phyloP scores from a whole-genome alignment of 2,113 vertebrate species.

The Dunckerocampus dactyliophorus region DNA sequence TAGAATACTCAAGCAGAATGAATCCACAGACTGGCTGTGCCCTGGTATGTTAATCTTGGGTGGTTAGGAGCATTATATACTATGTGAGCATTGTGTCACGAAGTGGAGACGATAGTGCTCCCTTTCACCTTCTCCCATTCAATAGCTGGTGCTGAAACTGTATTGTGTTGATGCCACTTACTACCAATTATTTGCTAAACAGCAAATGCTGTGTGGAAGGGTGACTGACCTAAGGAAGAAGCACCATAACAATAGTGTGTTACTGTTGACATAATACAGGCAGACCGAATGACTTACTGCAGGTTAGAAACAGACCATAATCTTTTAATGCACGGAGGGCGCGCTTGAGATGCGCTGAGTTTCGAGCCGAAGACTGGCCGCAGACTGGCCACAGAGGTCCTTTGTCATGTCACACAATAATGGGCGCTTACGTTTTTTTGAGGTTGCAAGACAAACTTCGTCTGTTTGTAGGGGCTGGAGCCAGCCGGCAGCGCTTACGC shows the following conservation, averaged over 20 bases:
- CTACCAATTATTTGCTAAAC: conserved; percentile 29
- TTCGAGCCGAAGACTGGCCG: too few species aligned
- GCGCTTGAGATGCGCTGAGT: too few species aligned
- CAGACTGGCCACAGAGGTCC: too few species aligned
- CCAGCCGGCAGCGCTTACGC: too few species aligned
- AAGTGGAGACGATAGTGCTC: conserved; percentile 14
- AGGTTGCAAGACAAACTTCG: too few species aligned
- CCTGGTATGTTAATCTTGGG: conserved; percentile 32
- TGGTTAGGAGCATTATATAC: conserved; percentile 29
- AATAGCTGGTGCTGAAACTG: conserved; percentile 32
- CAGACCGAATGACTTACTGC: conserved; percentile 14
- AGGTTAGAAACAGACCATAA: too few species aligned
- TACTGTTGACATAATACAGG: conserved; percentile 41
- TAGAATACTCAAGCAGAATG: conserved; percentile 1
- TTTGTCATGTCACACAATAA: too few species aligned
- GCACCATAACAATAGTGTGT: conserved; percentile 2
- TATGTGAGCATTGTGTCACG: conserved; percentile 15
- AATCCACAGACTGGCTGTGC: conserved; percentile 8
- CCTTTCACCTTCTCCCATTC: conserved; percentile 15
- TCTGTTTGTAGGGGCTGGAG: too few species aligned
- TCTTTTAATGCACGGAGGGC: too few species aligned
- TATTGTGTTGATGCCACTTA: conserved; percentile 19
- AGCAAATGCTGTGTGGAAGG: conserved; percentile 1
- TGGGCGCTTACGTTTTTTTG: too few species aligned
- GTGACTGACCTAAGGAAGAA: not conserved